phyloP scores from a whole-genome alignment of 2,888 invertebrate species.

The Thymelicus sylvestris region DNA sequence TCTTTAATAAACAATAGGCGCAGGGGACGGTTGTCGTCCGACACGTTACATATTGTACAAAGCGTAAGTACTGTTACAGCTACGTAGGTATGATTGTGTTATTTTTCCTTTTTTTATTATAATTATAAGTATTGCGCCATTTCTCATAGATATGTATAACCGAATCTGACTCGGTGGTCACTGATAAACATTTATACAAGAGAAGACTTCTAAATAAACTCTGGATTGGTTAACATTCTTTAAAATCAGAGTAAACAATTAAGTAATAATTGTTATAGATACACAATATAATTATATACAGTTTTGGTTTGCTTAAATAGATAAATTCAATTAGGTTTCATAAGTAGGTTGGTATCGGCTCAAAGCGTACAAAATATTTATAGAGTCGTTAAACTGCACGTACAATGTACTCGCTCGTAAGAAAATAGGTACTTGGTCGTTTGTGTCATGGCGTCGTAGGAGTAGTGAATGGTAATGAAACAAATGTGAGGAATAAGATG shows the following conservation, averaged over 20 bases:
- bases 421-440: constrained; percentile 63
- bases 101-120: constrained; percentile 3
- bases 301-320: constrained; percentile 30
- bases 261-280: constrained; percentile 8
- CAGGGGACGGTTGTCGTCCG: constrained; percentile 38
- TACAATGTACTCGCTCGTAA: constrained; percentile 48
- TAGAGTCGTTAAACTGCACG: constrained; percentile 38
- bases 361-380: constrained; percentile 51
- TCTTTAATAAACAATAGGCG: constrained; percentile 43
- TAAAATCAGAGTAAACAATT: constrained; percentile 35
- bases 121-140: constrained; percentile 38
- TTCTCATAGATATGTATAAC: constrained; percentile 45
- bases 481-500: constrained; percentile 48
- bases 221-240: constrained; percentile 39
- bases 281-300: constrained; percentile 16
- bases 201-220: constrained; percentile 39
- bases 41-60: constrained; percentile 34
- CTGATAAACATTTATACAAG: constrained; percentile 5
- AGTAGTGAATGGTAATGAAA: constrained; percentile 42
- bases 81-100: constrained; percentile 13
- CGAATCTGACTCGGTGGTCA: constrained; percentile 38
- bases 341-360: constrained; percentile 42
- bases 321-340: constrained; percentile 39
- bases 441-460: constrained; percentile 46
- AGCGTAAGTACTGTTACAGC: constrained; percentile 21